phyloP scores from a whole-genome alignment of 1,140 invertebrate species.

The Calosoma granatense region DNA sequence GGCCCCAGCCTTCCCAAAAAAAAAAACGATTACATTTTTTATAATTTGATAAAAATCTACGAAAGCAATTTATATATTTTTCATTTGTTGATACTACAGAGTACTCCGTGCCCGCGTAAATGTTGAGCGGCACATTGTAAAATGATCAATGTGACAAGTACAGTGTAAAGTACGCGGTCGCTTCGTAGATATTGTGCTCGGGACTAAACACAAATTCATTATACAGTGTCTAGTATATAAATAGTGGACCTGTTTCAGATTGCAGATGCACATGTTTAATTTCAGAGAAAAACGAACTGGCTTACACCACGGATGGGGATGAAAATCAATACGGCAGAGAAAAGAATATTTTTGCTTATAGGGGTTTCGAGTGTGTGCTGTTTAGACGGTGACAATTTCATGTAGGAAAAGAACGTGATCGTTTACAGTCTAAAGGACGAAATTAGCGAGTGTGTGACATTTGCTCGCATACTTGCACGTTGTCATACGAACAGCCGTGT shows the following conservation, averaged over 20 bases:
- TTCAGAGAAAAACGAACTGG: slow-evolving; percentile 26
- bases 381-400: not conserved
- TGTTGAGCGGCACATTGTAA: no score
- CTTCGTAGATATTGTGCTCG: not conserved
- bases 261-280: slow-evolving; percentile 31
- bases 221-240: slow-evolving; percentile 34
- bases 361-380: slow-evolving; percentile 16
- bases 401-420: not conserved
- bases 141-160: not conserved
- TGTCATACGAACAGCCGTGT: not conserved
- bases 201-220: slow-evolving; percentile 30
- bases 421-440: not conserved
- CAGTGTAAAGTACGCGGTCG: not conserved
- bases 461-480: not conserved
- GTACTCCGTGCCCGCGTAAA: no score
- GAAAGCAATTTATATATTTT: not conserved
- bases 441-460: not conserved
- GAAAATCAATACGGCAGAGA: slow-evolving; percentile 33
- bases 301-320: slow-evolving; percentile 27
- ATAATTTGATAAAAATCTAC: not conserved
- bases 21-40: not conserved
- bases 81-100: not conserved
- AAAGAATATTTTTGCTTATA: slow-evolving; percentile 33
- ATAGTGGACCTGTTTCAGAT: slow-evolving; percentile 27
- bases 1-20: not conserved